A percentile compares a stretch with the other conserved stretches of the same genome.
These are phyloP conservation scores for Hipparchia sbordonii DNA, from an alignment of 2,888 invertebrate genomes.

Conservation along the genomic window DNA sequence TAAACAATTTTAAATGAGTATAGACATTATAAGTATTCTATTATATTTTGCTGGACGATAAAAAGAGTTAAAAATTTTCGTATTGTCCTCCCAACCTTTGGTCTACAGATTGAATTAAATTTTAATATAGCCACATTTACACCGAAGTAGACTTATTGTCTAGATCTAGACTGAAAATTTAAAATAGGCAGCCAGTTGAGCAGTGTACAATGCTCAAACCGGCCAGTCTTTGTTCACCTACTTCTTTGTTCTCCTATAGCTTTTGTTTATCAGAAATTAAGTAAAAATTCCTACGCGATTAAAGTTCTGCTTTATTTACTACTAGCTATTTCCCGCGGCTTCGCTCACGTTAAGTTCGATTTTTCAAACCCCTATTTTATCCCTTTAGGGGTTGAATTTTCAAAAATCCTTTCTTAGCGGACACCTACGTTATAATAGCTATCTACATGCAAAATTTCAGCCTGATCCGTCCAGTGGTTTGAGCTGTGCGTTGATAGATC, in stretches of 20 bases:
- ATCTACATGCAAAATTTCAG: no score
- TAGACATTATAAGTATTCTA: neutral
- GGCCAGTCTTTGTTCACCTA: conserved; percentile 35
- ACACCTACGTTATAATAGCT: no score
- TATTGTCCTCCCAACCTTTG: conserved; percentile 1
- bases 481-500: no score
- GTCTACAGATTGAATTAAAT: conserved; percentile 9
- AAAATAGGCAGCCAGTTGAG: conserved; percentile 35
- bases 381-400: no score
- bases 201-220: conserved; percentile 35
- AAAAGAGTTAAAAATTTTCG: neutral
- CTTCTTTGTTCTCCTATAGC: conserved; percentile 33
- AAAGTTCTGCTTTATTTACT: conserved; percentile 18
- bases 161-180: conserved; percentile 23
- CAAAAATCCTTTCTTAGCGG: no score
- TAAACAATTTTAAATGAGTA: no score
- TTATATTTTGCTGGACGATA: neutral
- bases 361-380: no score
- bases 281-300: conserved; percentile 37
- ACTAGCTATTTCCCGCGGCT: no score
- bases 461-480: no score
- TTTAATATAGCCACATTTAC: conserved; percentile 28
- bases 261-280: conserved; percentile 40
- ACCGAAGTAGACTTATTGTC: conserved; percentile 18
- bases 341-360: no score